Percentiles rank a stretch among this genome's conserved stretches.
Conservation (phyloP, 2,797 vertebrate genomes). For the Etheostoma perlongum region DNA sequence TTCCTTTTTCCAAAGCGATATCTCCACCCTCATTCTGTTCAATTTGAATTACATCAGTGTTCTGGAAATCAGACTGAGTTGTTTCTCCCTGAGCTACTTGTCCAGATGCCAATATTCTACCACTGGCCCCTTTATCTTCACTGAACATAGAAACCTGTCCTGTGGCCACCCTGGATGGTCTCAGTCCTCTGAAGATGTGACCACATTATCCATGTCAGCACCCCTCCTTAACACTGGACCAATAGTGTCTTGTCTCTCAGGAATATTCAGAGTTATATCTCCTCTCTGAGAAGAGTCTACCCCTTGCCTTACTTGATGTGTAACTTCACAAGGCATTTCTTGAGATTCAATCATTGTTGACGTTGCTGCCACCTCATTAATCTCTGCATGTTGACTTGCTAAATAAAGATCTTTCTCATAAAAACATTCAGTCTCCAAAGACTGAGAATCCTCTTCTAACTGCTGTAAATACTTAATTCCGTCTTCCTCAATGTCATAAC, state of each 20-base stretch:
- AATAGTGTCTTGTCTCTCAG: slow-evolving; percentile 1
- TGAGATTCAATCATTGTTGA: background rate
- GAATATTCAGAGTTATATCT: background rate
- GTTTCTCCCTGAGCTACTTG: slow-evolving; percentile 13
- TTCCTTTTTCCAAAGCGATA: slow-evolving; percentile 19
- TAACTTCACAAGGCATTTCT: background rate
- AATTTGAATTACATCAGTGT: background rate
- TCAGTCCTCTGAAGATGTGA: slow-evolving; percentile 10
- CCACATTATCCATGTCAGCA: background rate
- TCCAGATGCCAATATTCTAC: background rate
- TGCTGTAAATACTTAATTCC: background rate
- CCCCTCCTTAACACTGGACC: background rate
- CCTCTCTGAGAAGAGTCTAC: background rate
- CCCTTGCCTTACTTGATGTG: background rate
- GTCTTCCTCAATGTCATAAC: slow-evolving; percentile 1
- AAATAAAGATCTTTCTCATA: background rate
- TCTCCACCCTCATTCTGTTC: background rate
- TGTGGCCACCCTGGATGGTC: slow-evolving; percentile 17
- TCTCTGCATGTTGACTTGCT: background rate
- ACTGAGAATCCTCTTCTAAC: slow-evolving; percentile 1
- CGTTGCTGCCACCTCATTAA: background rate
- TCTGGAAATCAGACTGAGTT: background rate
- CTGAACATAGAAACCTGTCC: slow-evolving; percentile 23
- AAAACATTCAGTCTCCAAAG: slow-evolving; percentile 5
- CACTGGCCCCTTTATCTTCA: background rate